A percentile compares a stretch with the other conserved stretches of the same genome.
These are phyloP conservation scores for Phaedon cochleariae DNA, from an alignment of 2,888 invertebrate genomes.

Conservation along the genomic window DNA sequence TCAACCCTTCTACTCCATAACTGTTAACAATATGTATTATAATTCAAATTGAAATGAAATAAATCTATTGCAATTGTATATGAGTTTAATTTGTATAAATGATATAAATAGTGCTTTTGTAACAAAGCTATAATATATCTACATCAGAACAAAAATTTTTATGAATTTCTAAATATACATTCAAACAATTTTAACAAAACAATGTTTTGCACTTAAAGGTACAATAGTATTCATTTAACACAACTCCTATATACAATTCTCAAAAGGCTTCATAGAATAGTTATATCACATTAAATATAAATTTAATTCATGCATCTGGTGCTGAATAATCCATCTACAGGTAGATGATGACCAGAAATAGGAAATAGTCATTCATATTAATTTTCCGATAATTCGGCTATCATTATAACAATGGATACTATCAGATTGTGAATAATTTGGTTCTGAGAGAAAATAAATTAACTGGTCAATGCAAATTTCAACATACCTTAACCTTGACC, in stretches of 20 bases:
- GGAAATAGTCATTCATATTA: too few species aligned
- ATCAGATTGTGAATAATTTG: too few species aligned
- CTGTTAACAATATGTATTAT: conserved; percentile 54
- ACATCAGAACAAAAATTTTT: too few species aligned
- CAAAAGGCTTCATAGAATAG: background rate
- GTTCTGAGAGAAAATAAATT: too few species aligned
- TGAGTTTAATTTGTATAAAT: background rate
- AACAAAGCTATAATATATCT: background rate
- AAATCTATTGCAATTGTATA: conserved; percentile 29
- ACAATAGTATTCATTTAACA: too few species aligned
- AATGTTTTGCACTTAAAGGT: background rate
- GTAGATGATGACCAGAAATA: too few species aligned
- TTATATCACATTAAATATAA: background rate
- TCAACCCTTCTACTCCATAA: conserved; percentile 35
- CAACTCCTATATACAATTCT: background rate
- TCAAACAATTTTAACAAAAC: background rate
- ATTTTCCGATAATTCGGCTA: too few species aligned
- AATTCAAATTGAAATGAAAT: conserved; percentile 47
- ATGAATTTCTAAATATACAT: background rate
- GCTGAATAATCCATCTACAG: background rate
- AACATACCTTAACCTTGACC: background rate
- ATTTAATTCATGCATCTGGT: background rate
- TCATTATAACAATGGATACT: too few species aligned
- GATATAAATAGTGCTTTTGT: background rate
- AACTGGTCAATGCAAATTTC: background rate